Base-by-base conservation (phyloP, 92 coral and sea anemone species). In the Actinostola sp. region DNA sequence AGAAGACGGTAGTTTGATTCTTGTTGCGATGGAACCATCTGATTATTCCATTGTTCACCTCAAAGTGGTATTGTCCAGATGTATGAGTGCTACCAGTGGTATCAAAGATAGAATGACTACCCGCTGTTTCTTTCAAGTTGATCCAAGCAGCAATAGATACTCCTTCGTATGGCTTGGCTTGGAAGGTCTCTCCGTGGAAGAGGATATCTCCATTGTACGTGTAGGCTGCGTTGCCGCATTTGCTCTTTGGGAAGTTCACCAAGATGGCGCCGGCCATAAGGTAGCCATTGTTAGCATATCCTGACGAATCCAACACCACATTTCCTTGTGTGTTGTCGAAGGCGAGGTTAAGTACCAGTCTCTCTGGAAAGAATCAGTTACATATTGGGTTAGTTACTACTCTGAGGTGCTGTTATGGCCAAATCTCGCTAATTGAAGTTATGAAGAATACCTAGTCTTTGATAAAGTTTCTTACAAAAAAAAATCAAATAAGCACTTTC, bases 1-100 rank as follows among this genome's bases (percentile, higher is more conserved):
- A 86, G 57, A 91, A 91, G 76, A 91, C 82, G 30, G 96, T 95
- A 35, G 62, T 76, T 35, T 94, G 98, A 17, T 90, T 85, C 72
- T 95, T 95, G 70, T 95, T 95, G 26, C 99, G 89, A 70, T 95
- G 99, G 72, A 95, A 95, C 97, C 97, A 95, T 53, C 99, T 97
- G 17, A 95, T 88, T 20, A 76, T 81, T 20, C 99, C 99, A 43
- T 95, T 89, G 81, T 85, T 91, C 9, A 92, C 87, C 50, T 95
- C 99, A 56, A 95, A 91, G 82, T 95, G 99, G 63, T 85, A 95
- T 67, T 95, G 99, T 0, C 99, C 99, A 49, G 97, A 92, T n/a
- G 67, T 77, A 42, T 95, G 99, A 13, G 88, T 86, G 49, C 81
- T 76, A 6, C 99, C 99, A 68, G 92, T 95, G 24, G 99, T 95